Base-by-base conservation (phyloP, 2,888 invertebrate genomes). In the Odontocerum albicorne region DNA sequence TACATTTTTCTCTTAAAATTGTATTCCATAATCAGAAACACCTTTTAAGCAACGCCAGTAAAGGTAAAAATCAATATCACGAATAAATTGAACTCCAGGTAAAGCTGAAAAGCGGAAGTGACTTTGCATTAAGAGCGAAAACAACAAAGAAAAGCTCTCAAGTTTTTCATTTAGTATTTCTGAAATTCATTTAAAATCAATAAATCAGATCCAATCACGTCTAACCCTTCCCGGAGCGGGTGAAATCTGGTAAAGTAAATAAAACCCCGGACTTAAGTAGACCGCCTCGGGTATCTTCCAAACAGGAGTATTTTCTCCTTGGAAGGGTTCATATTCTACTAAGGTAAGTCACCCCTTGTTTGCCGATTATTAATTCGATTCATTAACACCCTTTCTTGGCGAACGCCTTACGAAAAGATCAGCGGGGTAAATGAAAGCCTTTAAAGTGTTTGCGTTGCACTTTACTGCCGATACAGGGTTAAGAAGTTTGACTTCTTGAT, bases 291-390 rank as follows among this genome's bases (percentile, higher is more conserved):
- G 32, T 44, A 44, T 19, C 44, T n/a, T n/a, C 27, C 2, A n/a
- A 16, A 32, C 17, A 32, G 31, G 44, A 16, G 12, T 32, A 16
- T 16, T 20, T 43, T 31, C 44, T 6, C 31, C 32, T 44, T 17
- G 31, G 31, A 17, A 4, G 13, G 21, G 22, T 3, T 15, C 8
- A 44, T 19, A n/a, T 19, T 44, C 32, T n/a, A n/a, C n/a, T 17
- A 16, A 15, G 31, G 19, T 4, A 6, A 38, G 33, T 32, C 45
- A 21, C 59, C 60, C 55, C 60, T 58, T 60, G 60, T 60, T 60
- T 60, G 60, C 60, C 60, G 57, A 60, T 60, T 60, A 60, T 60
- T 60, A 60, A 60, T 60, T 60, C 60, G 57, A 60, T 60, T 60
- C 60, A 60, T 60, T 60, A 60, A 52, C 60, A 55, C 60, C 57